These are phyloP conservation scores for Vulpes lagopus DNA, from an alignment of 2,113 vertebrate genomes.

Conservation along the genomic window DNA sequence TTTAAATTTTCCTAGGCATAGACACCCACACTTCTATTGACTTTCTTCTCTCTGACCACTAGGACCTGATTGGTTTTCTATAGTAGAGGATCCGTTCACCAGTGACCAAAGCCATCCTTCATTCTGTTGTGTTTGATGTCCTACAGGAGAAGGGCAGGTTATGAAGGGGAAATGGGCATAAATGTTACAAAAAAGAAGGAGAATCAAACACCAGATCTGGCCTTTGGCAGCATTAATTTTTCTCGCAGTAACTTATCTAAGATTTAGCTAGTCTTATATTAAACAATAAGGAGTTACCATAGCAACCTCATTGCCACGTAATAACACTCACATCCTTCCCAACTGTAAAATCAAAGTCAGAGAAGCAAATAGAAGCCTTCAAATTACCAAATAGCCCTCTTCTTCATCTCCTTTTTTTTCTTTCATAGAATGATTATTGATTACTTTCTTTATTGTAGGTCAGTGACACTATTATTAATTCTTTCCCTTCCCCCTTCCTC, in stretches of 20 bases:
- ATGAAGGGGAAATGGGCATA: conserved; percentile 46
- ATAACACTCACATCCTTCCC: conserved; percentile 73
- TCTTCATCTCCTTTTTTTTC: conserved; percentile 28
- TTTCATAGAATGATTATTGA: conserved; percentile 70
- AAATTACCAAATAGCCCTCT: conserved; percentile 75
- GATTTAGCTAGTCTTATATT: conserved; percentile 83
- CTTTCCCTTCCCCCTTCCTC: neutral
- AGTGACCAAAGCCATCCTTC: neutral
- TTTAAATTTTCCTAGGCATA: neutral
- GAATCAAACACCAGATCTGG: conserved; percentile 75
- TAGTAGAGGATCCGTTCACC: neutral
- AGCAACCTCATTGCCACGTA: conserved; percentile 77
- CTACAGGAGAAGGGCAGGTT: neutral
- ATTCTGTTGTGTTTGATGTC: neutral
- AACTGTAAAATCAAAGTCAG: conserved; percentile 79
- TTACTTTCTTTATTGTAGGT: conserved; percentile 59
- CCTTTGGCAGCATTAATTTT: conserved; percentile 79
- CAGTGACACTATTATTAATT: conserved; percentile 45
- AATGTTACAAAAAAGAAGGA: neutral
- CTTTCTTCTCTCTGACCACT: neutral
- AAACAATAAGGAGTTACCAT: conserved; percentile 85
- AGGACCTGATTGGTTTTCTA: neutral
- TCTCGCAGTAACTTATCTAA: conserved; percentile 81
- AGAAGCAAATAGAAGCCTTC: conserved; percentile 79
- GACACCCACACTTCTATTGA: neutral